These are phyloP conservation scores for Cercopithecus neglectus DNA, from an alignment of 2,797 vertebrate genomes.

Conservation along the genomic window DNA sequence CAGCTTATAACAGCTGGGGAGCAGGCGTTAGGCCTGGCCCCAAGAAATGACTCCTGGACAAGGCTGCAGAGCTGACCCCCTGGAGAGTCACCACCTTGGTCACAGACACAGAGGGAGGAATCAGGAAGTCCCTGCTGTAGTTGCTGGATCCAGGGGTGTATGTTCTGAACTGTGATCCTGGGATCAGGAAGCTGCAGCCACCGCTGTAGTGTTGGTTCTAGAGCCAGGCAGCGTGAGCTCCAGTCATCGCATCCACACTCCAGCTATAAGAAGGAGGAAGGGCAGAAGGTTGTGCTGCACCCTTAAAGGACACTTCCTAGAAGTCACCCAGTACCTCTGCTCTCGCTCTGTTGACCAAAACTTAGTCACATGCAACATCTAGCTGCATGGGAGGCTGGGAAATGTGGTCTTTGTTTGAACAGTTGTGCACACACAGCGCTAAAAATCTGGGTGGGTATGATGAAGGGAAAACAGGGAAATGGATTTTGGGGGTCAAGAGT, in stretches of 20 bases:
- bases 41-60: not conserved
- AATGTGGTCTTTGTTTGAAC: not conserved
- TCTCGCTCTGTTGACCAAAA: not conserved
- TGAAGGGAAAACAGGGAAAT: not conserved
- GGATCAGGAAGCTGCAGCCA: not conserved
- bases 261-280: not conserved
- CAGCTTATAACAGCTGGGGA: not conserved
- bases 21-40: not conserved
- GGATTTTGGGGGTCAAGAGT: not conserved
- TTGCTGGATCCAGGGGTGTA: not conserved
- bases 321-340: not conserved
- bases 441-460: not conserved
- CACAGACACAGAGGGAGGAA: not conserved
- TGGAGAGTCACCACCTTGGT: not conserved
- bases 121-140: not conserved
- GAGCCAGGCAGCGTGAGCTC: not conserved
- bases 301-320: not conserved
- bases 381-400: not conserved
- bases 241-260: not conserved
- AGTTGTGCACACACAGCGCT: accelerated
- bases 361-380: not conserved
- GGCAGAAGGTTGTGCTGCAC: not conserved
- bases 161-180: not conserved
- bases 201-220: not conserved
- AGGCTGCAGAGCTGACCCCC: not conserved